Conservation (phyloP, 2,888 invertebrate species). For the Sisyra terminalis region DNA sequence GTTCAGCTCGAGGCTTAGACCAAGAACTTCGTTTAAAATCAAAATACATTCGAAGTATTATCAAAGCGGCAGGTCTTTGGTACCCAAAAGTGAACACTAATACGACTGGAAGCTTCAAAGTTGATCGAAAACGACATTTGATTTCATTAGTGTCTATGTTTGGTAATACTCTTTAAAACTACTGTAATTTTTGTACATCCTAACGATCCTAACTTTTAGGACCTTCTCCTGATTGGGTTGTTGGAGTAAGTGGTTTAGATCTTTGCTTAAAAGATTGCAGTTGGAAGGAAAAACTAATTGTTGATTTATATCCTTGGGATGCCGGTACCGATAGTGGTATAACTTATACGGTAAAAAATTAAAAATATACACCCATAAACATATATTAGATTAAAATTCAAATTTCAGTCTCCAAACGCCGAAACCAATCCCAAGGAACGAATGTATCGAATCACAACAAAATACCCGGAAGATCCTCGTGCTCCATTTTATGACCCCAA, state of each 20-base stretch:
- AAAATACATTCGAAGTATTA: slow-evolving; percentile 58
- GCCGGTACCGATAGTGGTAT: slow-evolving; percentile 91
- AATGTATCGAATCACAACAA: slow-evolving; percentile 79
- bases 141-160: slow-evolving; percentile 81
- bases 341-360: slow-evolving; percentile 59
- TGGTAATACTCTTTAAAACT: slow-evolving; percentile 29
- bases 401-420: slow-evolving; percentile 53
- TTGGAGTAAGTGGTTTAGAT: slow-evolving; percentile 78
- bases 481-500: slow-evolving; percentile 82
- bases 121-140: slow-evolving; percentile 69
- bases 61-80: slow-evolving; percentile 82
- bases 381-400: slow-evolving; percentile 3
- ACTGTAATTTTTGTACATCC: not conserved
- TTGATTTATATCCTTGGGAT: slow-evolving; percentile 88
- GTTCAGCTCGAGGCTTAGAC: slow-evolving; percentile 75
- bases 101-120: slow-evolving; percentile 65
- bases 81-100: slow-evolving; percentile 75
- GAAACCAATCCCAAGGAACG: slow-evolving; percentile 64
- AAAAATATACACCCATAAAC: not conserved
- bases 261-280: slow-evolving; percentile 79
- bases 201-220: slow-evolving; percentile 30
- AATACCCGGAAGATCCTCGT: slow-evolving; percentile 77
- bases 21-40: slow-evolving; percentile 76
- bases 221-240: slow-evolving; percentile 97
- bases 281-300: slow-evolving; percentile 69